Evolutionary conservation across 2,888 invertebrate species (phyloP), one percentile per base, ranked within the genome.

Genomic region (Seira sanloemensis): DNA sequence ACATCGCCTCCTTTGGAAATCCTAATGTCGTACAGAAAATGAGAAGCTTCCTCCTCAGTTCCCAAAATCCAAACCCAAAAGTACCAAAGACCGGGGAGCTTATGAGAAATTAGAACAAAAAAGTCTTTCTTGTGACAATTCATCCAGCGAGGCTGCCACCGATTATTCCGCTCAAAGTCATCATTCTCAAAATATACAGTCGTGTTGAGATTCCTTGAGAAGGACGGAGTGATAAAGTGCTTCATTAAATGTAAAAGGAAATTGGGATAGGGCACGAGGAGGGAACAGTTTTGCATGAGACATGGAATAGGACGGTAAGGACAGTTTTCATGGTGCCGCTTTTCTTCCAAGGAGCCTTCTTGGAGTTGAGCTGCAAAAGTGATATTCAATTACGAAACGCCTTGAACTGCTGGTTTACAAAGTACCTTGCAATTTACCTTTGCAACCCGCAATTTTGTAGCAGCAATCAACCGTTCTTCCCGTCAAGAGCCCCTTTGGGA

Each of bases 11-110:
- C 77, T 67, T 83, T 86, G 65, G 50, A 85, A 9, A 86, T n/a
- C 27, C 86, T 85, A 21, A 87, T 84, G 9, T 86, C 79, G 27
- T 82, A 84, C 7, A 69, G 37, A 58, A 83, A 88, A 0, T 80
- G 23, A 16, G 54, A 65, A 4, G 86, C 86, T 58, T 87, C 86
- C 26, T 81, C 85, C 0, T 26, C 62, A 9, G 80, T 66, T 23
- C 87, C 88, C 1, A 87, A 37, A 84, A 88, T 82, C 84, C 85
- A 85, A 9, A 88, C 86, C 87, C 86, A 88, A 26, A 79, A 78
- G 26, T 79, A 72, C 88, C 88, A 87, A 71, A 76, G 77, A 37
- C 86, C 87, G 1, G 74, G 73, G 0, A 67, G 50, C 23, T 75
- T 86, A 25, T 85, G 81, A 1, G 68, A 68, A 24, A 88, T 46